These are phyloP conservation scores for Scolopax rusticola DNA, from an alignment of 2,797 vertebrate species.

Conservation along the genomic window DNA sequence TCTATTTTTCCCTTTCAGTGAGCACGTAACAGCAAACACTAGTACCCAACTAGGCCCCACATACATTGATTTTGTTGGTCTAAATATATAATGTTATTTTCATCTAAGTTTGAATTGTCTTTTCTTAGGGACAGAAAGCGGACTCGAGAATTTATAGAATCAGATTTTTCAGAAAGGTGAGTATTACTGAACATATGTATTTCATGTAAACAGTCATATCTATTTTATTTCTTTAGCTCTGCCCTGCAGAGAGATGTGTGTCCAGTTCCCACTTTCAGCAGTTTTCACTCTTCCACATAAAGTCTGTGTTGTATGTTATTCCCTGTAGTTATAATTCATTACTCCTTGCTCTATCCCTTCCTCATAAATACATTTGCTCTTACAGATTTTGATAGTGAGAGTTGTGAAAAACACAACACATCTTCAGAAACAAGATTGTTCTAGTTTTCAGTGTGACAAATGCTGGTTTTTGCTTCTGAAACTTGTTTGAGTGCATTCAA, in stretches of 20 bases:
- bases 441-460: neutral
- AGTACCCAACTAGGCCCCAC: neutral
- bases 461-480: neutral
- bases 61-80: neutral
- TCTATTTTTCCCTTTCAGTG: neutral
- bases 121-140: slow-evolving; percentile 86
- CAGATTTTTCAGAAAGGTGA: slow-evolving; percentile 88
- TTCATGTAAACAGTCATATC: neutral
- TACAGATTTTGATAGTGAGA: neutral
- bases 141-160: slow-evolving; percentile 85
- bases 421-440: neutral
- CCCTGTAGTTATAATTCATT: neutral
- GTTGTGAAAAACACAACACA: neutral
- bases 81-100: neutral
- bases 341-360: neutral
- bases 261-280: neutral
- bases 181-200: slow-evolving; percentile 31
- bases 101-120: slow-evolving; percentile 52
- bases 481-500: neutral
- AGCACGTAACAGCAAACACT: neutral
- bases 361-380: neutral
- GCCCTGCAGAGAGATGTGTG: neutral
- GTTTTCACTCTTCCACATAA: neutral
- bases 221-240: neutral
- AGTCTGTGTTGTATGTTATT: neutral